phyloP scores from a whole-genome alignment of 1,140 invertebrate species.

The Lineus longissimus region DNA sequence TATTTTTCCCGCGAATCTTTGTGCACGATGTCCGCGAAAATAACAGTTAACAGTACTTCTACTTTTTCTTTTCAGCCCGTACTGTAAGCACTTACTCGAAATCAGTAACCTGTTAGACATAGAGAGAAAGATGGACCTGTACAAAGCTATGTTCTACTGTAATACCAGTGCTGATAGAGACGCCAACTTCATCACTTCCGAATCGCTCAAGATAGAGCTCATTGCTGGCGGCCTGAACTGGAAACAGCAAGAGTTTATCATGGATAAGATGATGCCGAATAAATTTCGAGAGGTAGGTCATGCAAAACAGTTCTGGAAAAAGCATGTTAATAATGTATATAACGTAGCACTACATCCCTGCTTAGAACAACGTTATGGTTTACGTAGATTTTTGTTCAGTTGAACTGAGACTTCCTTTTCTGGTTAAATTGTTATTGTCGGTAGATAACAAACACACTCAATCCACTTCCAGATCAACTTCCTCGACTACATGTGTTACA shows the following conservation, averaged over 20 bases:
- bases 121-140: slow-evolving; percentile 47
- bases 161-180: slow-evolving; percentile 36
- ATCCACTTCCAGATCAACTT: slow-evolving; percentile 43
- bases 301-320: not conserved
- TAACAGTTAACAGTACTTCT: too few relatives aligned
- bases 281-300: slow-evolving; percentile 35
- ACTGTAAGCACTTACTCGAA: slow-evolving; percentile 45
- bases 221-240: slow-evolving; percentile 52
- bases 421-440: too few relatives aligned
- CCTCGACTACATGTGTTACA: slow-evolving; percentile 50
- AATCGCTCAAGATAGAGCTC: slow-evolving; percentile 47
- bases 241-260: slow-evolving; percentile 48
- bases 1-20: too few relatives aligned
- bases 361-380: too few relatives aligned
- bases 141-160: slow-evolving; percentile 47
- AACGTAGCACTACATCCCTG: too few relatives aligned
- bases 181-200: slow-evolving; percentile 43
- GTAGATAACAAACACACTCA: too few relatives aligned
- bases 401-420: too few relatives aligned
- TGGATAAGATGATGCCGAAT: slow-evolving; percentile 44
- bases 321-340: too few relatives aligned
- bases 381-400: too few relatives aligned
- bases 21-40: too few relatives aligned
- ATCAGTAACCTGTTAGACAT: slow-evolving; percentile 46
- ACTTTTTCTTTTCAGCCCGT: slow-evolving; percentile 32